Conservation (phyloP, 2,888 invertebrate genomes). For the Apamea anceps region DNA sequence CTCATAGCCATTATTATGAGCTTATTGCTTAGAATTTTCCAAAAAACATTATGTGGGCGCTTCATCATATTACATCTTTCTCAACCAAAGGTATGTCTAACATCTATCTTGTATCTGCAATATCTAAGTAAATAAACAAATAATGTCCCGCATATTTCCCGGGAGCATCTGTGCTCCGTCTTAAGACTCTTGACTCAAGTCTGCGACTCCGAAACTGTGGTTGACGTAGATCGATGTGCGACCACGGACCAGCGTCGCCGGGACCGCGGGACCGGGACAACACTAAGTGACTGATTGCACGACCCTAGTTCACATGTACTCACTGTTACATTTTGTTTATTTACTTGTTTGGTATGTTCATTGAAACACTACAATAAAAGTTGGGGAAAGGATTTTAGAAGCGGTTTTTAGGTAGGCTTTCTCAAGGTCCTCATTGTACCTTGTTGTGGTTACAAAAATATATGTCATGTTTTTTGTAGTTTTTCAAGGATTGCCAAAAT, state of each 20-base stretch:
- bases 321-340: slow-evolving; percentile 49
- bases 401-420: no score
- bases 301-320: slow-evolving; percentile 60
- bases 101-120: slow-evolving; percentile 13
- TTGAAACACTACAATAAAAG: neutral
- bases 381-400: neutral
- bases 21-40: neutral
- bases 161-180: slow-evolving; percentile 64
- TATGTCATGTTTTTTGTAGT: no score
- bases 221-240: slow-evolving; percentile 83
- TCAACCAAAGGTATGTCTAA: neutral
- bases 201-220: slow-evolving; percentile 73
- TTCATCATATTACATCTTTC: neutral
- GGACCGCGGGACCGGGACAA: slow-evolving; percentile 53
- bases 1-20: neutral
- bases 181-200: slow-evolving; percentile 64
- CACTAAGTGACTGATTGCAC: slow-evolving; percentile 81
- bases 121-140: slow-evolving; percentile 29
- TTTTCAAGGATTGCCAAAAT: no score
- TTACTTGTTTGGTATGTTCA: slow-evolving; percentile 31
- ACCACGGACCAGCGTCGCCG: slow-evolving; percentile 69
- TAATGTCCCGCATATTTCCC: slow-evolving; percentile 43
- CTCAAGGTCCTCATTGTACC: no score
- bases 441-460: no score
- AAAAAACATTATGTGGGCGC: neutral